Evolutionary conservation across 2,113 vertebrate genomes (phyloP).

Genomic region (Eulacestoma nigropectus): DNA sequence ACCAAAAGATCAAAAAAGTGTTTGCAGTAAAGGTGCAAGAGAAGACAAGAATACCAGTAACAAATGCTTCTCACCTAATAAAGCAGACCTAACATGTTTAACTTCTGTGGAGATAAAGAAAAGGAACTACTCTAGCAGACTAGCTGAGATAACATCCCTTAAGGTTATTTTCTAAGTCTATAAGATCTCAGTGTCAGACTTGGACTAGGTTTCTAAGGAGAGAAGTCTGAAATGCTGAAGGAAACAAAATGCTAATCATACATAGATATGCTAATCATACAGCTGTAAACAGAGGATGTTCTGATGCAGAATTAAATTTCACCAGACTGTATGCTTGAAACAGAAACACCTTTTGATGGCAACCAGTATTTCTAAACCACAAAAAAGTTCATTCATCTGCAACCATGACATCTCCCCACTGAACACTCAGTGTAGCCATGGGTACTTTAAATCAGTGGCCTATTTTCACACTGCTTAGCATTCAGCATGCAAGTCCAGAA

Average conservation of each 20-base stretch:
- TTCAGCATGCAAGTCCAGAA: conserved; percentile 33
- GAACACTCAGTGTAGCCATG: not conserved
- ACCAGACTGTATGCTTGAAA: not conserved
- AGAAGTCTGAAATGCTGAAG: not conserved
- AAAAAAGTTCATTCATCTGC: not conserved
- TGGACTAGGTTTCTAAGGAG: not conserved
- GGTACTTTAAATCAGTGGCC: conserved; percentile 55
- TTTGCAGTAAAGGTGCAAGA: not conserved
- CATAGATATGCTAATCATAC: not conserved
- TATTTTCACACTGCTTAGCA: conserved; percentile 50
- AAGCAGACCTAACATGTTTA: not conserved
- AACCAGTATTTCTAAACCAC: not conserved
- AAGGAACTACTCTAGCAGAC: not conserved
- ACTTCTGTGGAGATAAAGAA: not conserved
- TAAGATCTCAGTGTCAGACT: not conserved
- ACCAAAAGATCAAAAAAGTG: not conserved
- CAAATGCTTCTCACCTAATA: not conserved
- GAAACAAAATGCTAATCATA: not conserved
- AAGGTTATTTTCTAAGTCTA: not conserved
- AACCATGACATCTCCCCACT: not conserved
- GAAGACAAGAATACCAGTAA: not conserved
- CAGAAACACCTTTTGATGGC: not conserved
- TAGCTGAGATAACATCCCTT: not conserved
- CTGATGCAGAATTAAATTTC: not conserved
- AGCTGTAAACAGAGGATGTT: not conserved